These are phyloP conservation scores for Zaprionus ghesquierei DNA, from an alignment of 1,140 invertebrate species.

Conservation along the genomic window DNA sequence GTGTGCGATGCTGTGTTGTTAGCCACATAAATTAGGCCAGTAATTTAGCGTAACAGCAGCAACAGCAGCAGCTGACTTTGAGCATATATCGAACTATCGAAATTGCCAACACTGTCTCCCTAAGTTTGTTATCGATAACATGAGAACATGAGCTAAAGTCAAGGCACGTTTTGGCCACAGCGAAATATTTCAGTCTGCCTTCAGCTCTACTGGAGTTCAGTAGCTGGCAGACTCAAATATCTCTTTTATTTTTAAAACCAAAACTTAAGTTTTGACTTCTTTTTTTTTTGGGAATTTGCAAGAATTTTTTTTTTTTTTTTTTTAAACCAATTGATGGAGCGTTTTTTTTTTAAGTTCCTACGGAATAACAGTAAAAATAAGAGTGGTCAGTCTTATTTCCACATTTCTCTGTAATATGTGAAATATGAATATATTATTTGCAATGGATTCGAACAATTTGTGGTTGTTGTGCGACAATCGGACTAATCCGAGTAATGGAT, in stretches of 20 bases:
- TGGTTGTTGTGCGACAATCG: conserved; percentile 42
- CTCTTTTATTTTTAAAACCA: neutral
- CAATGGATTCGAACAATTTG: neutral
- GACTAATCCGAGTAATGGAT: conserved; percentile 72
- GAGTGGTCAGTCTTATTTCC: too few species aligned
- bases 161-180: neutral
- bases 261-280: too few species aligned
- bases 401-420: too few species aligned
- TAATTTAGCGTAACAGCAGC: conserved; percentile 72
- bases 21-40: conserved; percentile 72
- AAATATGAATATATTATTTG: neutral
- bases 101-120: neutral
- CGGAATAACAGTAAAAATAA: too few species aligned
- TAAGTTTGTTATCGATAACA: neutral
- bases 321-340: too few species aligned
- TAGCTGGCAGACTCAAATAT: neutral
- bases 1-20: conserved; percentile 13
- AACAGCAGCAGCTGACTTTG: conserved; percentile 28
- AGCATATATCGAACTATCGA: neutral
- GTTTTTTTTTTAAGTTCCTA: too few species aligned
- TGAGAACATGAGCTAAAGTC: neutral
- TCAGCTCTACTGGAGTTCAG: neutral
- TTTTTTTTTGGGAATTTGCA: neutral
- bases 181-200: neutral
- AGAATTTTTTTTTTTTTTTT: neutral